Conservation (phyloP, 2,888 invertebrate genomes). For the Orgyia antiqua region DNA sequence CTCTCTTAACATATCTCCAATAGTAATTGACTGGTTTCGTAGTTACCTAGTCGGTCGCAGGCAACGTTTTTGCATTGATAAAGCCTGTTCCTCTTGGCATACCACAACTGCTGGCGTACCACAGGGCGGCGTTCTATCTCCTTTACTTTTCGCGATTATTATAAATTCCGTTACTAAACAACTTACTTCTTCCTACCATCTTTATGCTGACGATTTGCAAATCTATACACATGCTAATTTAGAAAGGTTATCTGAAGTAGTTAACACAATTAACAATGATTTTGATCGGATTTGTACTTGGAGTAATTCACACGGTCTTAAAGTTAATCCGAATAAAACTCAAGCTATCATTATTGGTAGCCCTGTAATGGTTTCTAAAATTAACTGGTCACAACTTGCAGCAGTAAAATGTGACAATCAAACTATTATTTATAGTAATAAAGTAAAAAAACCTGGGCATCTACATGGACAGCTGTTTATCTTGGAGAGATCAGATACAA, state of each 20-base stretch:
- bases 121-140: conserved; percentile 3
- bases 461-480: no score
- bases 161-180: not conserved
- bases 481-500: no score
- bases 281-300: no score
- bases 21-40: not conserved
- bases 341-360: no score
- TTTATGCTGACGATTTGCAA: conserved; percentile 3
- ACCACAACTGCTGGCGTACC: not conserved
- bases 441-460: no score
- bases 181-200: conserved; percentile 1
- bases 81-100: not conserved
- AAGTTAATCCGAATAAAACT: no score
- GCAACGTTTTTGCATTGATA: not conserved
- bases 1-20: not conserved
- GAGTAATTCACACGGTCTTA: no score
- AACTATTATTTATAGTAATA: no score
- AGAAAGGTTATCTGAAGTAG: not conserved
- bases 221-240: not conserved
- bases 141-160: conserved; percentile 3
- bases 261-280: no score
- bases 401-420: no score
- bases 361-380: no score
- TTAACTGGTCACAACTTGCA: no score
- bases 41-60: conserved; percentile 1